Conservation (phyloP, 2,113 vertebrate species). For the Isurus oxyrinchus region DNA sequence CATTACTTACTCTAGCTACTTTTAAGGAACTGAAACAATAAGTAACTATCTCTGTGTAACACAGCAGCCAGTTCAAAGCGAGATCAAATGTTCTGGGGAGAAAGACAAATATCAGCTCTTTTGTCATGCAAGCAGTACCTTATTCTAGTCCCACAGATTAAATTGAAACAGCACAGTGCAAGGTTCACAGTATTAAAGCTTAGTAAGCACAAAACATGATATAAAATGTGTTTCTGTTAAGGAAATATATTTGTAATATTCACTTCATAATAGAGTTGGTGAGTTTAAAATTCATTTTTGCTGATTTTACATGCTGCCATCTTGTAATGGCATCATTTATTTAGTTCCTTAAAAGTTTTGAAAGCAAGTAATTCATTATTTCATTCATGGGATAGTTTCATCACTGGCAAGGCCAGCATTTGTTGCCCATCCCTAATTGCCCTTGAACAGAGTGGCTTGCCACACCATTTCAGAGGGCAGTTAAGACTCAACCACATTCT, state of each 20-base stretch:
- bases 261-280: slow-evolving; percentile 39
- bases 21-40: too few relatives aligned
- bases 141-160: neutral
- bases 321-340: neutral
- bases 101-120: slow-evolving; percentile 44
- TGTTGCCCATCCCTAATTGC: too few relatives aligned
- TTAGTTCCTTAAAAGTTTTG: neutral
- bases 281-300: slow-evolving; percentile 43
- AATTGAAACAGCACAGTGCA: slow-evolving; percentile 49
- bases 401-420: too few relatives aligned
- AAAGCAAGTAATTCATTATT: neutral
- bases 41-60: neutral
- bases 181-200: slow-evolving; percentile 47
- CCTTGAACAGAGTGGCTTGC: too few relatives aligned
- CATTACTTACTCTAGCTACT: too few relatives aligned
- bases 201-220: slow-evolving; percentile 49
- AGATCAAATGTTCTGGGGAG: slow-evolving; percentile 20
- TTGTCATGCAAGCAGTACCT: slow-evolving; percentile 41
- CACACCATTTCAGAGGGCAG: too few relatives aligned
- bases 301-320: slow-evolving; percentile 42
- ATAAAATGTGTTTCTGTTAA: slow-evolving; percentile 47
- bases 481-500: too few relatives aligned
- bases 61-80: neutral
- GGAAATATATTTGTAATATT: slow-evolving; percentile 48
- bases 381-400: too few relatives aligned